phyloP scores from a whole-genome alignment of 2,797 vertebrate species.

The Acanthurus lineatus region DNA sequence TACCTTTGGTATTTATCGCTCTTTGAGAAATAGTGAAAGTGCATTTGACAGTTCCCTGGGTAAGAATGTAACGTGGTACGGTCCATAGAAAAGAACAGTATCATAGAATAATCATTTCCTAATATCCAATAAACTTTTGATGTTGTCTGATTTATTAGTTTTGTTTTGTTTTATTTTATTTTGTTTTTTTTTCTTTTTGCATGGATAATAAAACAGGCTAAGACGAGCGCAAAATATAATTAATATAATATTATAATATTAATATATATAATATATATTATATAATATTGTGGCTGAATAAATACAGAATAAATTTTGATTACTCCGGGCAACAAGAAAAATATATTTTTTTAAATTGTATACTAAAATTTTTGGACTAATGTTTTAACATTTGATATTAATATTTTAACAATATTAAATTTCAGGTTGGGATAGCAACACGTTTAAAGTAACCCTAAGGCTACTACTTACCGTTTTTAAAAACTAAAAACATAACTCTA shows the following conservation, averaged over 20 bases:
- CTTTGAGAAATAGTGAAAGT: not conserved
- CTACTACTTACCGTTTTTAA: no score
- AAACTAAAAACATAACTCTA: no score
- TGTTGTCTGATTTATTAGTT: not conserved
- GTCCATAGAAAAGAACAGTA: slow-evolving; percentile 26
- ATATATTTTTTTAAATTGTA: no score
- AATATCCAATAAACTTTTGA: not conserved
- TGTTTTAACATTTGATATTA: no score
- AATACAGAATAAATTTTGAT: not conserved
- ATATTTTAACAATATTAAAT: not conserved
- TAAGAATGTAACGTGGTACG: slow-evolving; percentile 45
- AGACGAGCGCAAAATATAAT: not conserved
- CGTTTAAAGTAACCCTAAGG: no score
- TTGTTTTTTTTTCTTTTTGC: not conserved
- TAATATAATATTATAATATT: no score
- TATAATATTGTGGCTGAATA: no score
- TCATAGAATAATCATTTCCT: not conserved
- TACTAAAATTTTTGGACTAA: not conserved
- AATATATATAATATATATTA: no score
- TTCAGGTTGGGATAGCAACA: not conserved
- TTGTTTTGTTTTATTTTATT: no score
- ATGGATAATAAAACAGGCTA: not conserved
- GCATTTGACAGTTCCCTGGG: slow-evolving; percentile 3
- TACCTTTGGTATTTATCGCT: not conserved
- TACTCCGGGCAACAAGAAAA: not conserved